phyloP scores from a whole-genome alignment of 2,888 invertebrate genomes.

The Tipula unca region DNA sequence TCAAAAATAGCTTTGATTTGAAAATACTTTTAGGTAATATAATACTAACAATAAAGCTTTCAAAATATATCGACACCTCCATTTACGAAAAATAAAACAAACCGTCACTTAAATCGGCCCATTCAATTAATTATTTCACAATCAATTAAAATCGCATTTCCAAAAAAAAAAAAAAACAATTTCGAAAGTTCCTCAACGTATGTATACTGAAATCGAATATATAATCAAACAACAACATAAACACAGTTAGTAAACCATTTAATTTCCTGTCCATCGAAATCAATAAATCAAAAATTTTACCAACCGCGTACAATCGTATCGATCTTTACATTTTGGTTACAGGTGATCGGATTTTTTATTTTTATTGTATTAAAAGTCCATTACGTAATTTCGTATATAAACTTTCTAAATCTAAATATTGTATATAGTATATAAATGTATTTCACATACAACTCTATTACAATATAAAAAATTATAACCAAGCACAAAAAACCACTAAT shows the following conservation, averaged over 20 bases:
- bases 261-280: neutral
- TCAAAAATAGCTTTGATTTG: no score
- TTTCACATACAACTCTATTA: neutral
- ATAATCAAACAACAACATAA: neutral
- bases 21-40: no score
- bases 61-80: neutral
- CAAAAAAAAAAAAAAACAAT: neutral
- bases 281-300: neutral
- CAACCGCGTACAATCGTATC: neutral
- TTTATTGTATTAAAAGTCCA: neutral
- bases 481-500: neutral
- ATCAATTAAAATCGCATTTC: neutral
- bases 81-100: neutral
- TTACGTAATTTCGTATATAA: neutral
- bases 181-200: neutral
- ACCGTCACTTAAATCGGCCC: neutral
- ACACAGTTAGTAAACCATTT: neutral
- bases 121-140: neutral
- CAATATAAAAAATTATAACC: neutral
- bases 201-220: no score
- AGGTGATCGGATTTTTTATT: neutral
- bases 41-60: neutral
- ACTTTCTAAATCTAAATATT: neutral
- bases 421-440: neutral
- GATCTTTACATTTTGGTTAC: neutral